phyloP scores from a whole-genome alignment of 1,140 invertebrate genomes.

The Macrostomum lignano region DNA sequence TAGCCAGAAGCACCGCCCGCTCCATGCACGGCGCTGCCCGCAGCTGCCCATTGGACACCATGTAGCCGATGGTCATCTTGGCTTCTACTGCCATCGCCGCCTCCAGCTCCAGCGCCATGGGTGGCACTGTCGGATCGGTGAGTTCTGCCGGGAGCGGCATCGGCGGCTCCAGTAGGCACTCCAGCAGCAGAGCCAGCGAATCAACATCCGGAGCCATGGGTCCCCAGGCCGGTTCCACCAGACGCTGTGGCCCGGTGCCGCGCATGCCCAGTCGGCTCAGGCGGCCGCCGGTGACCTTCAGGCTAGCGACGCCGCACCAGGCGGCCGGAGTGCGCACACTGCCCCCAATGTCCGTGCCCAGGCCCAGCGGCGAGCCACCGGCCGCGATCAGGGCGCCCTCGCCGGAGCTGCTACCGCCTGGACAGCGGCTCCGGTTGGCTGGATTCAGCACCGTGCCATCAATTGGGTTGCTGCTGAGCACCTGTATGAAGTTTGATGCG shows the following conservation, averaged over 20 bases:
- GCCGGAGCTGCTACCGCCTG: slow-evolving; percentile 13
- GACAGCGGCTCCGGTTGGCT: slow-evolving; percentile 8
- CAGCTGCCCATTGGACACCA: too few species aligned
- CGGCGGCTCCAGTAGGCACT: too few species aligned
- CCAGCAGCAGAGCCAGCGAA: too few species aligned
- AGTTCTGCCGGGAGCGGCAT: too few species aligned
- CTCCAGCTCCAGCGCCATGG: too few species aligned
- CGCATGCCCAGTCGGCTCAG: not conserved
- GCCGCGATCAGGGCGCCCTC: slow-evolving; percentile 14
- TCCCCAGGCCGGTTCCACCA: not conserved
- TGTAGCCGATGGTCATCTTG: too few species aligned
- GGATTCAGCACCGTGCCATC: slow-evolving; percentile 12
- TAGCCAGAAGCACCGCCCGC: too few species aligned
- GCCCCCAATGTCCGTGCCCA: slow-evolving; percentile 89
- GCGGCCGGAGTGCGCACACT: slow-evolving; percentile 80
- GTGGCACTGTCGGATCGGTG: too few species aligned
- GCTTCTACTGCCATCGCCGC: too few species aligned
- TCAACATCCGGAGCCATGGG: slow-evolving; percentile 1
- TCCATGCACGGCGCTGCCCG: too few species aligned
- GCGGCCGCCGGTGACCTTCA: slow-evolving; percentile 74
- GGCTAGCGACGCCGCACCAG: slow-evolving; percentile 66
- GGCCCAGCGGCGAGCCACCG: slow-evolving; percentile 14
- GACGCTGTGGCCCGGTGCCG: not conserved
- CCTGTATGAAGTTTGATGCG: too few species aligned
- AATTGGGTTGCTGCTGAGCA: slow-evolving; percentile 13